Evolutionary conservation across 1,140 invertebrate genomes (phyloP).

Genomic region (Papilio aristodemus): DNA sequence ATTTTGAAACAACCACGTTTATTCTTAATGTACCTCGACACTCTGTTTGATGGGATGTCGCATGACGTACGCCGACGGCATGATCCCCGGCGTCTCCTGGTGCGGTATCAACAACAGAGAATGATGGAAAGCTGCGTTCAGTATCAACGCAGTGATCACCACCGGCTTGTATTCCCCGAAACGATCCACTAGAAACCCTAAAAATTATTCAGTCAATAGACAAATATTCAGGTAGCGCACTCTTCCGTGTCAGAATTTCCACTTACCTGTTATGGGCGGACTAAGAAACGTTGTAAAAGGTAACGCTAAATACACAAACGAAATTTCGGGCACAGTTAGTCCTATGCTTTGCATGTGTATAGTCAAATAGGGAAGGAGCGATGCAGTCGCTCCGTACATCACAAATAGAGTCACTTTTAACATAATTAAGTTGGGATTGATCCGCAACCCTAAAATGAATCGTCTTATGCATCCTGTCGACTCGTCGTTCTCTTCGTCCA

Average conservation of each 20-base stretch:
- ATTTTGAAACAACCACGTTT: conserved; percentile 50
- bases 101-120: conserved; percentile 86
- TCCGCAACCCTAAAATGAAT: conserved; percentile 71
- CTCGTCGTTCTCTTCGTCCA: conserved; percentile 65
- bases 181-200: conserved; percentile 90
- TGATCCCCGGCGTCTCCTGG: conserved; percentile 86
- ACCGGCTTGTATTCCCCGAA: conserved; percentile 91
- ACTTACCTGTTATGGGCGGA: conserved; percentile 88
- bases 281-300: conserved; percentile 90
- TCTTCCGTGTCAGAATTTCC: conserved; percentile 31
- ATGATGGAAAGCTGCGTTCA: conserved; percentile 87
- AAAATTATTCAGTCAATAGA: conserved; percentile 44
- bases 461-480: conserved; percentile 52
- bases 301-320: conserved; percentile 90
- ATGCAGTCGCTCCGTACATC: conserved; percentile 90
- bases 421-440: conserved; percentile 88
- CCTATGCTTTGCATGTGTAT: conserved; percentile 94
- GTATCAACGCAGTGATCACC: conserved; percentile 85
- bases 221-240: conserved; percentile 16
- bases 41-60: conserved; percentile 84
- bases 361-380: conserved; percentile 90
- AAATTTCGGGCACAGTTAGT: conserved; percentile 90
- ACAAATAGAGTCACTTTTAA: conserved; percentile 90
- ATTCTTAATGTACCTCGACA: conserved; percentile 81
- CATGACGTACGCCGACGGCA: conserved; percentile 86